phyloP scores from a whole-genome alignment of 2,888 invertebrate species.

The Platypus cylindrus region DNA sequence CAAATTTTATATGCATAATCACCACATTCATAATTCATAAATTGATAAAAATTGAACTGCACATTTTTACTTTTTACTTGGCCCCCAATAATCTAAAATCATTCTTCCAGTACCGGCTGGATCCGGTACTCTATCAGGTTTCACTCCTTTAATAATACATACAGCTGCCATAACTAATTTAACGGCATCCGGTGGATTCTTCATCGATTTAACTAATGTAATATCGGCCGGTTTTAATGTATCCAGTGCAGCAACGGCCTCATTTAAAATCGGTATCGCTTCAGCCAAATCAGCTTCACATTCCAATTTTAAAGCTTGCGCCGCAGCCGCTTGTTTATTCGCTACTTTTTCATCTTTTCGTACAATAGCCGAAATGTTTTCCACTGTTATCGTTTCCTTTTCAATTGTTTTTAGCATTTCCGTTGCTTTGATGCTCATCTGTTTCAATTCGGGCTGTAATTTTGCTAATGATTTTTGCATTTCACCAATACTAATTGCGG shows the following conservation, averaged over 20 bases:
- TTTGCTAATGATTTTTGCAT: constrained; percentile 66
- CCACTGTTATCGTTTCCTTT: constrained; percentile 61
- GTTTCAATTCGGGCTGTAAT: constrained; percentile 60
- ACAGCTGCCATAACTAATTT: constrained; percentile 82
- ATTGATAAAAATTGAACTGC: not conserved
- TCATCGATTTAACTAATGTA: constrained; percentile 78
- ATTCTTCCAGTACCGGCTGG: constrained; percentile 53
- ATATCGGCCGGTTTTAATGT: constrained; percentile 77
- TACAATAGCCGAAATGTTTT: constrained; percentile 65
- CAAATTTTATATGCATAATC: not conserved
- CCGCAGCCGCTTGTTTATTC: constrained; percentile 73
- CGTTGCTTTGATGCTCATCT: constrained; percentile 57
- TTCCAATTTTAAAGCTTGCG: constrained; percentile 73
- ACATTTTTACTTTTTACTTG: constrained; percentile 47
- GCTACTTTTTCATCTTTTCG: constrained; percentile 79
- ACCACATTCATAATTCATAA: not conserved
- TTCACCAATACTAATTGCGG: constrained; percentile 58
- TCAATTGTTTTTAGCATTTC: constrained; percentile 68
- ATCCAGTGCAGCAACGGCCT: constrained; percentile 62
- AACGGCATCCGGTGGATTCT: constrained; percentile 70
- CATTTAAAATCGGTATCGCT: constrained; percentile 72
- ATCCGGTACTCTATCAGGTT: constrained; percentile 65
- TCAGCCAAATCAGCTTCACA: constrained; percentile 87
- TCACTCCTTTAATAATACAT: constrained; percentile 73
- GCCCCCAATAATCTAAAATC: constrained; percentile 74